Conservation (phyloP, 2,113 vertebrate genomes). For the Paramormyrops kingsleyae region DNA sequence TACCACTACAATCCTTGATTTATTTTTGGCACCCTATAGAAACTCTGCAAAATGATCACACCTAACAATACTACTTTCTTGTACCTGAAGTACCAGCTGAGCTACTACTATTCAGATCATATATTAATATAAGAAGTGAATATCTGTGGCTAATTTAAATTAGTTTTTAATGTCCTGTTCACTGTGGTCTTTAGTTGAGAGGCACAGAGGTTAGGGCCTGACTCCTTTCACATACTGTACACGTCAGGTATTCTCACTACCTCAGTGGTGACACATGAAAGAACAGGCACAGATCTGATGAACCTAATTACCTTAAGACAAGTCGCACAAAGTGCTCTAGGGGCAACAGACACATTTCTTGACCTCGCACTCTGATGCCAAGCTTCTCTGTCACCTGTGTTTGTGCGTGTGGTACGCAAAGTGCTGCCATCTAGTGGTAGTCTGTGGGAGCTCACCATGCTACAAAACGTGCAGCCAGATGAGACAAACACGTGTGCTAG, state of each 20-base stretch:
- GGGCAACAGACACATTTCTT: neutral
- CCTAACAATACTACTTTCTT: neutral
- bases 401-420: neutral
- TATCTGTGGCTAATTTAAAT: neutral
- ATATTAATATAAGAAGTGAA: neutral
- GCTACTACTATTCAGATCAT: neutral
- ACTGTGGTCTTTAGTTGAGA: neutral
- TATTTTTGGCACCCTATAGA: neutral
- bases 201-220: neutral
- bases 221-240: neutral
- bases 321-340: neutral
- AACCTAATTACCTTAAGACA: neutral
- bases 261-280: neutral
- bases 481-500: conserved; percentile 19
- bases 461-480: conserved; percentile 22
- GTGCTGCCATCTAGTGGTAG: conserved; percentile 19
- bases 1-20: neutral
- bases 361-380: neutral
- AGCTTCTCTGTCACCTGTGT: neutral
- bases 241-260: neutral
- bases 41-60: neutral
- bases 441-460: conserved; percentile 12
- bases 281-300: neutral
- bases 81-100: neutral
- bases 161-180: neutral